Base-by-base conservation (phyloP, 2,797 vertebrate species). In the Limosa lapponica region DNA sequence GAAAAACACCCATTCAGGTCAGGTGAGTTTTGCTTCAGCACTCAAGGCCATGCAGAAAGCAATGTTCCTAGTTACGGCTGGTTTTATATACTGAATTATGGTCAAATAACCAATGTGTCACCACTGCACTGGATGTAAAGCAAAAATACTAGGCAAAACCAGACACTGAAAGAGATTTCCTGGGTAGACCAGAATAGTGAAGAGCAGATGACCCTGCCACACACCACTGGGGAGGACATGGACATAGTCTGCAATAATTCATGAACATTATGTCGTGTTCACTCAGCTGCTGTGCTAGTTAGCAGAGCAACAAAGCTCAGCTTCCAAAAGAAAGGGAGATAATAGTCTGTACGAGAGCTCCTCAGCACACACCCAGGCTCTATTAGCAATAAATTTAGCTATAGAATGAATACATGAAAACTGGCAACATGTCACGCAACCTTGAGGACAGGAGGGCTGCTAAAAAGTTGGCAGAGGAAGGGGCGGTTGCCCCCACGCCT, bases 181-280 rank as follows among this genome's bases (percentile, higher is more conserved):
- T 1, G 4, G 36, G 48, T 52, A 90, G 70, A 93, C 7, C 15
- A 52, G 78, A 87, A 87, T 0, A 92, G 71, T 39, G 87, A 89
- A 70, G 90, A 93, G 71, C 67, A 93, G 81, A 55, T 82, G 92
- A 96, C 90, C 90, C 62, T 80, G 77, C 44, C 91, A 86, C 77
- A 91, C 32, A 72, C 46, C 43, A 34, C 23, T 17, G 32, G n/a
- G 85, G 70, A 95, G 62, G 73, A 92, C 58, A 62, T 1, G 54
- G 82, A 84, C 1, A 0, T 54, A 55, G 54, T 46, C 82, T 75
- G 70, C 77, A 95, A 91, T 95, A 93, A 94, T 79, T 96, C 80
- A 95, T 57, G 61, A 93, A 58, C 32, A 57, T 93, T 69, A 69
- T 36, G 41, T 28, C 87, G 73, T 44, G 58, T 52, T 90, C 59